Base-by-base conservation (phyloP, 2,113 vertebrate species). In the Gobius niger region DNA sequence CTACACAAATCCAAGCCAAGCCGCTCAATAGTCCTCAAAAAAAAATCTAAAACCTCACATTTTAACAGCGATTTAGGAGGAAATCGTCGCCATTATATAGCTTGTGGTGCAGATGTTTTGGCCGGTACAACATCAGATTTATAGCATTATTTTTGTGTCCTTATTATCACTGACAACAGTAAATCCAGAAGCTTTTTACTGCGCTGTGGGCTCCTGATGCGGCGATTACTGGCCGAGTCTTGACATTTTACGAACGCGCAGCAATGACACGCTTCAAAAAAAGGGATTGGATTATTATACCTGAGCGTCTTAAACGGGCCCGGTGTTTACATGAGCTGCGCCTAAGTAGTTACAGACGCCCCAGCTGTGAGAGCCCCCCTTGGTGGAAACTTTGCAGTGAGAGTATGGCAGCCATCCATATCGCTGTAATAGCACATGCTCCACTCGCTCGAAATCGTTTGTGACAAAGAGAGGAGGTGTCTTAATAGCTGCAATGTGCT, bases 301-400 rank as follows among this genome's bases (percentile, higher is more conserved):
- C 75, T 49, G 68, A 72, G 80, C 44, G 74, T 53, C 63, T 70
- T 9, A 41, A 75, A 59, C 40, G 62, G 49, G 51, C 62, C 34
- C 7, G 24, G 49, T 47, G 74, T 72, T 16, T 59, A 54, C 50
- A 40, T 74, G 79, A 83, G 76, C 51, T 47, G 51, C 42, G 75
- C 70, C 73, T 56, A 78, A 76, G 67, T 76, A 64, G 47, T 84
- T 57, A 77, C 83, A 87, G 84, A 75, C 68, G 70, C 78, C 59
- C 40, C 14, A 12, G 57, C 68, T 71, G 54, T 49, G 63, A 67
- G 46, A 53, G 44, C 67, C 68, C 68, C 82, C 70, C 87, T 74
- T 85, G 81, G 78, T 80, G 76, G 83, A 86, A 78, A 88, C 73
- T 79, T 67, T 75, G 50, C 41, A 82, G 63, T 11, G 59, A 76